Percentiles rank a stretch among this genome's conserved stretches.
phyloP scores from a whole-genome alignment of 2,113 vertebrate species.

The Aphyosemion australe region DNA sequence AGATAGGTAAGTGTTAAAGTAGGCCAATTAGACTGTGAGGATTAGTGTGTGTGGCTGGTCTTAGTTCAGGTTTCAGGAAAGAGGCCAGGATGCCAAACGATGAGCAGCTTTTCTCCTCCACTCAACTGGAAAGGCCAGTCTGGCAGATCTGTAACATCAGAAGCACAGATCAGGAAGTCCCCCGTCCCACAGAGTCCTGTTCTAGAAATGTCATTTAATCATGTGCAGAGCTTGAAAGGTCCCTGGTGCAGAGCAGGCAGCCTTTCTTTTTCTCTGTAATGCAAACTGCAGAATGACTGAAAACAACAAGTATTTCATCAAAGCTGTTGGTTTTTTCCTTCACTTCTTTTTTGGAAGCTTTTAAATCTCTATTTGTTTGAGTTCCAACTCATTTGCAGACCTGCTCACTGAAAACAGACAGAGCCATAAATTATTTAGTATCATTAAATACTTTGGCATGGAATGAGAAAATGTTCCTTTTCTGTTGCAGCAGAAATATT shows the following conservation, averaged over 20 bases:
- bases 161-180: constrained; percentile 46
- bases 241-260: constrained; percentile 13
- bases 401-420: constrained; percentile 12
- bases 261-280: not conserved
- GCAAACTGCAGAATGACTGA: constrained; percentile 3
- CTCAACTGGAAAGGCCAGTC: constrained; percentile 41
- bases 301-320: constrained; percentile 7
- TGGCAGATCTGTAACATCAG: constrained; percentile 54
- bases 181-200: constrained; percentile 55
- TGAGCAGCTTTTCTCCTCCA: constrained; percentile 61
- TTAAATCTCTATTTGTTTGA: constrained; percentile 8
- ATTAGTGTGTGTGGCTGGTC: constrained; percentile 48
- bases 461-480: not conserved
- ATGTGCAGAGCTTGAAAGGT: constrained; percentile 36
- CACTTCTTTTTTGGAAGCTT: not conserved
- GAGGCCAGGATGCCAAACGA: constrained; percentile 70
- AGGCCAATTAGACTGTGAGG: constrained; percentile 73
- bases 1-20: constrained; percentile 71
- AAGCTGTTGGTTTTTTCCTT: not conserved
- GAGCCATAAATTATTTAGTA: not conserved
- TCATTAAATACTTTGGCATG: not conserved
- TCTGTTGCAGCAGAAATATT: not conserved
- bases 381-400: not conserved
- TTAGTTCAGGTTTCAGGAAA: constrained; percentile 60
- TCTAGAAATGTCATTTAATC: constrained; percentile 67